Conservation (phyloP, 2,113 vertebrate species). For the Eurypyga helias region DNA sequence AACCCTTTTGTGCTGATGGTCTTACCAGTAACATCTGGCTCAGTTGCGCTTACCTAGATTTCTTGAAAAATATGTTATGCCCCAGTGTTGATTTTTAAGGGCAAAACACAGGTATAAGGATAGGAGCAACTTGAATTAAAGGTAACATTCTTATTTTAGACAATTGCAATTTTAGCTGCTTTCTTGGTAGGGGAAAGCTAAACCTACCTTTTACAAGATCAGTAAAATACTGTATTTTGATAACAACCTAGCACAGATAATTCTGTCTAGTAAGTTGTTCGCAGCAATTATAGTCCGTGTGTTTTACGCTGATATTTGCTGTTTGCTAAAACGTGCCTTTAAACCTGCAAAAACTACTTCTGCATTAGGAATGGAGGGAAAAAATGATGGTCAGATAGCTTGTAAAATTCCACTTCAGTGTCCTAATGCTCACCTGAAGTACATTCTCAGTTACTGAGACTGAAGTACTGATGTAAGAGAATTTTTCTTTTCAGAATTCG, state of each 20-base stretch:
- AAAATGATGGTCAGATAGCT: neutral
- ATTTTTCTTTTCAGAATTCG: neutral
- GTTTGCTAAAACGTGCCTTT: neutral
- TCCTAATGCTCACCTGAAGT: neutral
- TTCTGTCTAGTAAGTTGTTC: neutral
- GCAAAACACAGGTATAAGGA: neutral
- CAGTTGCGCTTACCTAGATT: neutral
- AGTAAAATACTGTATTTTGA: neutral
- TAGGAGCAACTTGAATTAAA: neutral
- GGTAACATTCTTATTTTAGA: neutral
- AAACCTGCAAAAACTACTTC: neutral
- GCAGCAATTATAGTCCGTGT: neutral
- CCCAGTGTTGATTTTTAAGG: neutral
- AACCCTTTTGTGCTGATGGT: constrained; percentile 19
- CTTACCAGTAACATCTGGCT: constrained; percentile 11
- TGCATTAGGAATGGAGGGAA: neutral
- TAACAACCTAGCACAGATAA: neutral
- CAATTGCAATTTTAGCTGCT: neutral
- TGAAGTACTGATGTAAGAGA: neutral
- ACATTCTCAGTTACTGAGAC: neutral
- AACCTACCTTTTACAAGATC: neutral
- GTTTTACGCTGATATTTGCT: neutral
- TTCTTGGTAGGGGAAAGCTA: neutral
- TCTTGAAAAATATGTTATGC: neutral
- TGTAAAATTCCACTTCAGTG: neutral